These are phyloP conservation scores for Mamestra brassicae DNA, from an alignment of 2,888 invertebrate genomes.

Conservation along the genomic window DNA sequence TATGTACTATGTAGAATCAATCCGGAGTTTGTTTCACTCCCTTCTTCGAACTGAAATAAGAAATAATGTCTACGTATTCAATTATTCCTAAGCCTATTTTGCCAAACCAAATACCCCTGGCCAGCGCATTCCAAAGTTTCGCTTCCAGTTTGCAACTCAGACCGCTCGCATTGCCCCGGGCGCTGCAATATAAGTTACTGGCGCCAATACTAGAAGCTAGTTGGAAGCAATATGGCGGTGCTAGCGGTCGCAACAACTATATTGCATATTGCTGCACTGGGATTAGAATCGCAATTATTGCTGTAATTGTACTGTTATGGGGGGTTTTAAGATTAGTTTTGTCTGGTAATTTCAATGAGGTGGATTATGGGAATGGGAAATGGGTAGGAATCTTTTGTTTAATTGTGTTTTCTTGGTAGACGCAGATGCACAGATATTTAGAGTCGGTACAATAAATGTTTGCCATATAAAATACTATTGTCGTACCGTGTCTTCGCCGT, in stretches of 20 bases:
- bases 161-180: slow-evolving; percentile 53
- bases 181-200: slow-evolving; percentile 74
- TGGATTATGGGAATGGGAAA: background rate
- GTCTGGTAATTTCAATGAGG: background rate
- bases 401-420: background rate
- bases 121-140: slow-evolving; percentile 28
- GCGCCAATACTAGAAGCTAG: slow-evolving; percentile 64
- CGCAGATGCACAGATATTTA: too few species aligned
- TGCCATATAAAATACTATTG: too few species aligned
- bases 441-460: too few species aligned
- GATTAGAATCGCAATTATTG: slow-evolving; percentile 43
- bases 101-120: slow-evolving; percentile 1
- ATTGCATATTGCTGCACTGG: slow-evolving; percentile 49
- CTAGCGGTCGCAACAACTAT: slow-evolving; percentile 46
- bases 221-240: slow-evolving; percentile 35
- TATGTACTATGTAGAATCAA: too few species aligned
- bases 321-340: background rate
- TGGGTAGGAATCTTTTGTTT: background rate
- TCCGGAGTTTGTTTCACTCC: too few species aligned
- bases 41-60: too few species aligned
- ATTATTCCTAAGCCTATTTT: slow-evolving; percentile 16
- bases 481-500: too few species aligned
- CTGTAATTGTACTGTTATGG: slow-evolving; percentile 17
- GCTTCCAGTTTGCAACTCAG: slow-evolving; percentile 42
- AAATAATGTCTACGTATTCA: background rate